Evolutionary conservation across 2,113 vertebrate species (phyloP), one percentile per base, ranked within the genome.

Genomic region (Odontesthes bonariensis): DNA sequence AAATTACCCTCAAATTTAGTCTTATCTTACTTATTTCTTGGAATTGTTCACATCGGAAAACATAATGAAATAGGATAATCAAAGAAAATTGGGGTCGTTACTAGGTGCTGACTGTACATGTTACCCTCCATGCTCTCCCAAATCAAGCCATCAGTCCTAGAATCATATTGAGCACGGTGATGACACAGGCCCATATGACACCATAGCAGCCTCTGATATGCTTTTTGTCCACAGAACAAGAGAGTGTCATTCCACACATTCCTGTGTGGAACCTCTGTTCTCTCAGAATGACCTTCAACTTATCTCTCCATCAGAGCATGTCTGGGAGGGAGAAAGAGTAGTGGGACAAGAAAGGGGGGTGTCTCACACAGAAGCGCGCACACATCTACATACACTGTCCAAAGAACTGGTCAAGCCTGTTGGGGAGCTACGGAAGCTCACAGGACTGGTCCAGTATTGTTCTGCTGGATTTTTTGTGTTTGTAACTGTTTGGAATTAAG

Each of bases 271-370:
- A 92, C 79, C 90, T 91, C 83, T 82, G 83, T 92, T 90, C 87
- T 93, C 88, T 84, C 77, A 57, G 84, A 86, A 86, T 92, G 92
- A 94, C 93, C 92, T 94, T 92, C 88, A 92, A 56, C 79, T 93
- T 93, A 93, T 94, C 93, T 92, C 92, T 93, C 81, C 85, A 92
- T 94, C 94, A 89, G 89, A 87, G 85, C 88, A 87, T 88, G 82
- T 89, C 88, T 88, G 70, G 81, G 66, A 86, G 71, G 69, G 67
- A 80, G 70, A 44, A 71, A 77, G 61, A 31, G 64, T 38, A 38
- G 27, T 20, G 40, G 22, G 47, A 10, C 42, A 54, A 49, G 63
- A 3, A 38, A 22, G n/a, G 22, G 63, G 46, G 63, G 46, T 8
- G 19, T 52, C 22, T 27, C 52, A 51, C 19, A 49, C n/a, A 32